Conservation (phyloP, 2,888 invertebrate genomes). For the Thelaira solivaga region DNA sequence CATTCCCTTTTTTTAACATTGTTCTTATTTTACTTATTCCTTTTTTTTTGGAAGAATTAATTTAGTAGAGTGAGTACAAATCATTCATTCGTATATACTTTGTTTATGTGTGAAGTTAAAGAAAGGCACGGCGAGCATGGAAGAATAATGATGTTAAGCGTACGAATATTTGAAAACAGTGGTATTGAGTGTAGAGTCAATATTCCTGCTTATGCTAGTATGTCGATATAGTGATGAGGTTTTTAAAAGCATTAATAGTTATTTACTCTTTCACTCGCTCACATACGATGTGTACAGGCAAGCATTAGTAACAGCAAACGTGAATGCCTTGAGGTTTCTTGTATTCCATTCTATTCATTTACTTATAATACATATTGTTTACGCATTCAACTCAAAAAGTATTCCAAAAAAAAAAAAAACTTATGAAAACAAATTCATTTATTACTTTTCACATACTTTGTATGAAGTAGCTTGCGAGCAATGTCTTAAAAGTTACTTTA, state of each 20-base stretch:
- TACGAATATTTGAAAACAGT: constrained; percentile 6
- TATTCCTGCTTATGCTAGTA: constrained; percentile 8
- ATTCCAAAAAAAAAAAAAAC: not conserved
- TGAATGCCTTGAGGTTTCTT: constrained; percentile 48
- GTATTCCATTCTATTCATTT: constrained; percentile 51
- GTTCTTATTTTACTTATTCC: constrained; percentile 17
- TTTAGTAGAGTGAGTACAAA: constrained; percentile 7
- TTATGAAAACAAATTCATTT: constrained; percentile 9
- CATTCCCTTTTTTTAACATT: not conserved
- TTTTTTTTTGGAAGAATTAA: constrained; percentile 3
- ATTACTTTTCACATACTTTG: not conserved
- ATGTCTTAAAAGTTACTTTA: not conserved
- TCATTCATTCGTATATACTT: too few relatives aligned
- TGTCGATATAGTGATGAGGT: not conserved
- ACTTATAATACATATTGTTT: constrained; percentile 42
- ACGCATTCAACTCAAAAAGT: constrained; percentile 30
- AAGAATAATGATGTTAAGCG: constrained; percentile 12
- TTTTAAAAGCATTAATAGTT: constrained; percentile 31
- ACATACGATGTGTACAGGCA: not conserved
- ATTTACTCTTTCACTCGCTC: not conserved
- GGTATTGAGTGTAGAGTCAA: constrained; percentile 12
- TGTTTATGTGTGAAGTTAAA: constrained; percentile 22
- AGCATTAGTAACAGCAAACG: constrained; percentile 12
- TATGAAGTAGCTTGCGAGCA: not conserved
- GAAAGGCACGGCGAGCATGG: constrained; percentile 11